Evolutionary conservation across 2,113 vertebrate genomes (phyloP), one percentile per base, ranked within the genome.

Genomic region (Pardalotus punctatus): DNA sequence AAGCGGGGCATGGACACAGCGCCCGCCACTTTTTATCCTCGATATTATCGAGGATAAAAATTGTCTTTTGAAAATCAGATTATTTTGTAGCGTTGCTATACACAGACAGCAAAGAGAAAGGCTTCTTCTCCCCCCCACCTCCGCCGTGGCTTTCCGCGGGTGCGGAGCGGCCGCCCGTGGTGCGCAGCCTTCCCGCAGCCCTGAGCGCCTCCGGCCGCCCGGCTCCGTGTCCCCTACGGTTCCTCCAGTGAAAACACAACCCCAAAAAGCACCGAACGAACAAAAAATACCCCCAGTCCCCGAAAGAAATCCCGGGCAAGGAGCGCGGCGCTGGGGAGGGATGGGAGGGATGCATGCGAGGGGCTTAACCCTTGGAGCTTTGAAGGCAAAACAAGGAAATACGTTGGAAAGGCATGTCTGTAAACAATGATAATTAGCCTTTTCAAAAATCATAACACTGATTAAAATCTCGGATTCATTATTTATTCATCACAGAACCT

Each of bases 401-500:
- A 3, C 56, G 36, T 43, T 33, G 95, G 93, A 85, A 96, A 89
- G 77, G 54, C 65, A 76, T 95, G 94, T 96, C 95, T 94, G 87
- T 97, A 97, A 98, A 97, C 97, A 96, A 85, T 94, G 92, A 90
- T 96, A 97, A 97, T 96, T 96, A 96, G 91, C 83, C 93, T 95
- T 97, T 97, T 98, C 95, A 91, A 96, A 97, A 98, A 97, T 97
- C 96, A 88, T 97, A 96, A 97, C 96, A 92, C 40, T 72, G 95
- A 97, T 97, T 95, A 96, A 98, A 98, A 97, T 97, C 96, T 95
- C 96, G 38, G 96, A 67, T 96, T 97, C 94, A 95, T 98, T 97
- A 98, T 97, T 98, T 98, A 98, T 97, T 97, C 97, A 97, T 97
- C 97, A 97, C 94, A 97, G 95, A 96, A 93, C 96, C 97, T 97